These are phyloP conservation scores for Oconnorella tubifera DNA, from an alignment of 2,888 invertebrate species.

Conservation along the genomic window DNA sequence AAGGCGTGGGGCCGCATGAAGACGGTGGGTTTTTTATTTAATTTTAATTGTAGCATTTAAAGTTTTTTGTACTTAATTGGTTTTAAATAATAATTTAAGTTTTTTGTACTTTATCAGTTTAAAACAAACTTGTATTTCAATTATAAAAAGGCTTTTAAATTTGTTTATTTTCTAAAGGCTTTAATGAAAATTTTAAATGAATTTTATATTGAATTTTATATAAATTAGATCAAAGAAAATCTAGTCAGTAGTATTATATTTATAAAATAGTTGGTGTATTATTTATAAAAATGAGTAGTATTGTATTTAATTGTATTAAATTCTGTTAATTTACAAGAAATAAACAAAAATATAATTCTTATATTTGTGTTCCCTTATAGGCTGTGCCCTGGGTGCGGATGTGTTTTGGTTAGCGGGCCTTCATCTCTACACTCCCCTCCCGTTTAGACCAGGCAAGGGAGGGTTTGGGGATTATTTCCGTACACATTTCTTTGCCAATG, in stretches of 20 bases:
- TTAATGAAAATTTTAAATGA: no score
- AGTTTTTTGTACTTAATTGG: not conserved
- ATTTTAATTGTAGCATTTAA: not conserved
- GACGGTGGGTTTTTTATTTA: slow-evolving; percentile 63
- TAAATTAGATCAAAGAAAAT: no score
- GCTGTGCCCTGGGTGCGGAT: slow-evolving; percentile 60
- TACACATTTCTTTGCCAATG: slow-evolving; percentile 83
- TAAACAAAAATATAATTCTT: no score
- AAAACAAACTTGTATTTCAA: not conserved
- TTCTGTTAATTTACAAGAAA: no score
- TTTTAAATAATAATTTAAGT: not conserved
- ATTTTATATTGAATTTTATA: no score
- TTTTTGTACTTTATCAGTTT: not conserved
- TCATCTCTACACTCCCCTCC: slow-evolving; percentile 85
- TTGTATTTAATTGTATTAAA: no score
- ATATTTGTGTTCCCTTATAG: no score
- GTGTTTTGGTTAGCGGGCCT: slow-evolving; percentile 81
- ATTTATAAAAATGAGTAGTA: no score
- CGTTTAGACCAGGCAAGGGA: slow-evolving; percentile 74
- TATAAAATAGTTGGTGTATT: no score
- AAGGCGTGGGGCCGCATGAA: slow-evolving; percentile 80
- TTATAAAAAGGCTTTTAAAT: no score
- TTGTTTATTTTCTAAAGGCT: no score
- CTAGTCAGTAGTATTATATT: no score
- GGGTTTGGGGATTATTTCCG: slow-evolving; percentile 80